Evolutionary conservation across 2,113 vertebrate genomes (phyloP).

Genomic region (Saguinus imperator): DNA sequence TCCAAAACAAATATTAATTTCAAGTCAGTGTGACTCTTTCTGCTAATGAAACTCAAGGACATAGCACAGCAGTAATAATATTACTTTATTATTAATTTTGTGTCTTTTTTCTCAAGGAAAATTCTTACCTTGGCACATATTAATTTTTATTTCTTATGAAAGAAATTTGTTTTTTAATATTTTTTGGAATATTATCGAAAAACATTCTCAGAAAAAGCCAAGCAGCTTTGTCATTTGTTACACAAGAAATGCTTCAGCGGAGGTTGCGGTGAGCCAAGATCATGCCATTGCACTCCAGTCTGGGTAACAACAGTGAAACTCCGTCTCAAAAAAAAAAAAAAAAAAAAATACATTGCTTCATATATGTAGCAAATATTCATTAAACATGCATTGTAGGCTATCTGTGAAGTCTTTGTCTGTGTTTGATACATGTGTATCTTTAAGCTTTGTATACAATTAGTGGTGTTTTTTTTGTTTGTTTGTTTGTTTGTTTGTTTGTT

Average conservation of each 20-base stretch:
- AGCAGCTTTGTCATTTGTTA: not conserved
- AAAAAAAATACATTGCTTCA: not conserved
- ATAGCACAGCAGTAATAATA: not conserved
- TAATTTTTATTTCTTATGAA: conserved; percentile 1
- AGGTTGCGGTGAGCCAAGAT: too few species aligned
- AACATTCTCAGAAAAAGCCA: conserved; percentile 25
- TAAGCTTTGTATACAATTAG: not conserved
- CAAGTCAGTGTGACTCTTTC: not conserved
- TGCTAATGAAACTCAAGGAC: not conserved
- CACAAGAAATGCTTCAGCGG: not conserved
- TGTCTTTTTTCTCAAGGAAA: not conserved
- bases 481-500: too few species aligned
- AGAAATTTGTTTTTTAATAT: conserved; percentile 2
- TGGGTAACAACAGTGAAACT: too few species aligned
- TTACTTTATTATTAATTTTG: conserved; percentile 28
- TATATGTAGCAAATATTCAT: not conserved
- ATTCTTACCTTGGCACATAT: not conserved
- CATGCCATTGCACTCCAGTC: too few species aligned
- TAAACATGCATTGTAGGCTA: not conserved
- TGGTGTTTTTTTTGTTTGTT: too few species aligned
- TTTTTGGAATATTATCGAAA: not conserved
- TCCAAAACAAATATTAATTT: conserved; percentile 7
- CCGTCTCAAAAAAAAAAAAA: too few species aligned
- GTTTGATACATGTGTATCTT: not conserved
- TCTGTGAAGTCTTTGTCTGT: not conserved